A percentile compares a stretch with the other conserved stretches of the same genome.
phyloP scores from a whole-genome alignment of 1,140 invertebrate species.

The Penaeus indicus region DNA sequence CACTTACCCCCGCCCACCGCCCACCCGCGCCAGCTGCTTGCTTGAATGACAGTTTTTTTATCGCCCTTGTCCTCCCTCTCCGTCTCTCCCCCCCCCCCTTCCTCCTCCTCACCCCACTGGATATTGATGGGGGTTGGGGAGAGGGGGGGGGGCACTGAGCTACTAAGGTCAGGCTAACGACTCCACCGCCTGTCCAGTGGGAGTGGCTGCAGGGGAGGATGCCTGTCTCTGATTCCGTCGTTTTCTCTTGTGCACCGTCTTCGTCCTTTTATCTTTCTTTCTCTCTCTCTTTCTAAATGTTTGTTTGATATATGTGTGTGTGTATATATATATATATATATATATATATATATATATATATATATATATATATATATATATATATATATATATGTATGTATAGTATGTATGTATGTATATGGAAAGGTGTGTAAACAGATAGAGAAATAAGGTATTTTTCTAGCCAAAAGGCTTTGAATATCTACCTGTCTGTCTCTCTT shows the following conservation, averaged over 20 bases:
- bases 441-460: neutral
- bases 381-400: conserved; percentile 29
- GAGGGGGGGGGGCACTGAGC: neutral
- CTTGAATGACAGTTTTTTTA: too few species aligned
- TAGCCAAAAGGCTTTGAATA: too few species aligned
- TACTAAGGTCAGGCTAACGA: conserved; percentile 8
- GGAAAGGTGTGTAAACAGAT: neutral
- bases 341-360: conserved; percentile 44
- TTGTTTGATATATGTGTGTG: conserved; percentile 5
- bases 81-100: too few species aligned
- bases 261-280: too few species aligned
- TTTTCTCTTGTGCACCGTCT: neutral
- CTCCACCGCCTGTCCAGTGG: conserved; percentile 28
- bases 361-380: conserved; percentile 49
- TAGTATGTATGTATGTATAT: neutral
- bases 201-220: neutral
- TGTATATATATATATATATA: conserved; percentile 40
- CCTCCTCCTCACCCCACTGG: too few species aligned
- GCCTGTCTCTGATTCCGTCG: neutral
- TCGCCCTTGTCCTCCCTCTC: too few species aligned
- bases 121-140: too few species aligned
- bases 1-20: too few species aligned
- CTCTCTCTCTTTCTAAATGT: conserved; percentile 1
- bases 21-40: too few species aligned
- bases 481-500: too few species aligned